A percentile compares a stretch with the other conserved stretches of the same genome.
phyloP scores from a whole-genome alignment of 2,888 invertebrate genomes.

The Girardia tigrina region DNA sequence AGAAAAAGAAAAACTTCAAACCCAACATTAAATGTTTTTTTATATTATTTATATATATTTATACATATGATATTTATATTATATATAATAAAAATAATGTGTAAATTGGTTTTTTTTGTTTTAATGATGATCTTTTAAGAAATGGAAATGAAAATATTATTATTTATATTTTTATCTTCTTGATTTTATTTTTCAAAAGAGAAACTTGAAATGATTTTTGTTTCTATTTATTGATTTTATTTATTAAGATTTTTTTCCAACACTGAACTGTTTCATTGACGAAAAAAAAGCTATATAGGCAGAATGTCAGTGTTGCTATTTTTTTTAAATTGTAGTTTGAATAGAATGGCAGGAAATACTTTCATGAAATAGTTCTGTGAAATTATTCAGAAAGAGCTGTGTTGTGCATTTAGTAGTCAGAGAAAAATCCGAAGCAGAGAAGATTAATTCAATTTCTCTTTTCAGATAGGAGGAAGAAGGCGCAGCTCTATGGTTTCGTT shows the following conservation, averaged over 20 bases:
- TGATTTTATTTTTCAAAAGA: too few relatives aligned
- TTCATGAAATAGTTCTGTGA: conserved; percentile 23
- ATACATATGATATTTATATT: too few relatives aligned
- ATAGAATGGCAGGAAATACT: conserved; percentile 23
- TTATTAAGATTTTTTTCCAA: not conserved
- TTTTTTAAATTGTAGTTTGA: not conserved
- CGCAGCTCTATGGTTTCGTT: conserved; percentile 23
- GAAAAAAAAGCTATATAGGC: conserved; percentile 17
- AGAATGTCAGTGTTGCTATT: conserved; percentile 12
- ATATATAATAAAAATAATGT: too few relatives aligned
- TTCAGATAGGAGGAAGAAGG: not conserved
- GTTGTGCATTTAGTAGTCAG: conserved; percentile 23
- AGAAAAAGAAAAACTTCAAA: too few relatives aligned
- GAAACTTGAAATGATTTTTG: too few relatives aligned
- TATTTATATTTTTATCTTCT: not conserved
- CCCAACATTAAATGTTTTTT: too few relatives aligned
- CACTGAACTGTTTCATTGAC: conserved; percentile 5
- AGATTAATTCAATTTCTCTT: conserved; percentile 23
- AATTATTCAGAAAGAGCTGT: conserved; percentile 15
- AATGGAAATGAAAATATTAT: not conserved
- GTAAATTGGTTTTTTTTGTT: too few relatives aligned
- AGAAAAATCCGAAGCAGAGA: conserved; percentile 16
- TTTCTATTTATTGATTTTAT: not conserved
- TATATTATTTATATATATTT: too few relatives aligned
- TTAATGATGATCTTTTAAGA: too few relatives aligned